Base-by-base conservation (phyloP, 2,888 invertebrate genomes). In the Polylopha cassiicola region DNA sequence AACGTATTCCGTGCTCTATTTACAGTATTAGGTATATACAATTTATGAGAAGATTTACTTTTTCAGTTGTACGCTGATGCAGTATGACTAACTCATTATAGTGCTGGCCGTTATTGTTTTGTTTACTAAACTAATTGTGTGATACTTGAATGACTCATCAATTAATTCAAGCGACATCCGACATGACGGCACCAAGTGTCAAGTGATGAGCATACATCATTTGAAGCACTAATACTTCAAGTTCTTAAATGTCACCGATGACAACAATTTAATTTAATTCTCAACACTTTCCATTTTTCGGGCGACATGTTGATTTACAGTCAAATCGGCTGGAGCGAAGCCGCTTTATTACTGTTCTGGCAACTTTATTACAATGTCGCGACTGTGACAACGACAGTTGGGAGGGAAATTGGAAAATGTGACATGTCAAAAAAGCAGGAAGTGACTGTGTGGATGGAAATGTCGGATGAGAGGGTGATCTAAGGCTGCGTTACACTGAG, bases 381-480 rank as follows among this genome's bases (percentile, higher is more conserved):
- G 43, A 36, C 43, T 51, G 51, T 53, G 54, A 55, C 55, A 52
- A 47, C 43, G 44, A 47, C 50, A 48, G 47, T 44, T 47, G 44
- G n/a, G 33, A 39, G 51, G 53, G 53, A 64, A 65, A 67, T 65
- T 66, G 59, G 57, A 58, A 65, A 59, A 56, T 58, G 57, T 59
- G 58, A 58, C 55, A 45, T 37, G 55, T 51, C 54, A 57, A 65
- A 62, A 43, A 56, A 53, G 31, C 45, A 45, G 31, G 38, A 30
- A 39, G 44, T 44, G 48, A 47, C 38, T 32, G 37, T 42, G 44
- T 41, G 42, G 43, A 45, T 43, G 46, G 43, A 44, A 44, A 43
- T 48, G 39, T 38, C 26, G 20, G 17, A 26, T 36, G 34, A 36
- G 15, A 22, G 30, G 26, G 37, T 44, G 39, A 42, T 34, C 11